These are phyloP conservation scores for Polydrusus tereticollis DNA, from an alignment of 2,888 invertebrate genomes.

Conservation along the genomic window DNA sequence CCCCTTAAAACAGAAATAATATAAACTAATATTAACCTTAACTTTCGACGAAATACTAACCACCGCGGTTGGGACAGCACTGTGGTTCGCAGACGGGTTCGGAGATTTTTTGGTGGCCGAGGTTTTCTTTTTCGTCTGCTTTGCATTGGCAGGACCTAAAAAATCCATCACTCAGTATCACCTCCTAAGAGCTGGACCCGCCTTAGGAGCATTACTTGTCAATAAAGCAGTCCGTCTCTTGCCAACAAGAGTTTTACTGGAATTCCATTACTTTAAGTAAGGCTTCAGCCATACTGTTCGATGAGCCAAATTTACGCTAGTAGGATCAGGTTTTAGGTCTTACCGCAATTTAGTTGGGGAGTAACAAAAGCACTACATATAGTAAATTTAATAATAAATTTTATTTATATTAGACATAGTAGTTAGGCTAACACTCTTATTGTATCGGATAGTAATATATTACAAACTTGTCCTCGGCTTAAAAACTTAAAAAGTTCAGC, in stretches of 20 bases:
- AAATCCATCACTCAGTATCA: constrained; percentile 49
- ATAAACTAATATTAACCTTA: neutral
- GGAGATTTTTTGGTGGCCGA: constrained; percentile 69
- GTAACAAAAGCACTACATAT: constrained; percentile 55
- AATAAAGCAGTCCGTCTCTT: neutral
- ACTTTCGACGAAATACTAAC: constrained; percentile 48
- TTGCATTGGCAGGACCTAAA: constrained; percentile 62
- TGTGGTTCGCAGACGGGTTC: constrained; percentile 55
- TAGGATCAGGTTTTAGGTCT: constrained; percentile 49
- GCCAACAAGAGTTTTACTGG: no score
- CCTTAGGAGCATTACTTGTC: constrained; percentile 6
- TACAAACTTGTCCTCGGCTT: constrained; percentile 44
- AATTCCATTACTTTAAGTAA: neutral
- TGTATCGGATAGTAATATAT: constrained; percentile 48
- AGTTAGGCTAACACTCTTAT: constrained; percentile 62
- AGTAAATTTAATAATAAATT: constrained; percentile 64
- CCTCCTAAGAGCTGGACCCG: neutral
- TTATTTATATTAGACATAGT: constrained; percentile 63
- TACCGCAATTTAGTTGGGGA: constrained; percentile 53
- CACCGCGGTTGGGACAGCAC: constrained; percentile 53
- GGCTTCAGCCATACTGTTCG: no score
- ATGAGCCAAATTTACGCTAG: neutral
- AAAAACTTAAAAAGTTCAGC: constrained; percentile 32
- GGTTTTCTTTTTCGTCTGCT: constrained; percentile 70
- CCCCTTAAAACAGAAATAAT: no score